phyloP scores from a whole-genome alignment of 2,888 invertebrate genomes.

The Macrophya alboannulata region DNA sequence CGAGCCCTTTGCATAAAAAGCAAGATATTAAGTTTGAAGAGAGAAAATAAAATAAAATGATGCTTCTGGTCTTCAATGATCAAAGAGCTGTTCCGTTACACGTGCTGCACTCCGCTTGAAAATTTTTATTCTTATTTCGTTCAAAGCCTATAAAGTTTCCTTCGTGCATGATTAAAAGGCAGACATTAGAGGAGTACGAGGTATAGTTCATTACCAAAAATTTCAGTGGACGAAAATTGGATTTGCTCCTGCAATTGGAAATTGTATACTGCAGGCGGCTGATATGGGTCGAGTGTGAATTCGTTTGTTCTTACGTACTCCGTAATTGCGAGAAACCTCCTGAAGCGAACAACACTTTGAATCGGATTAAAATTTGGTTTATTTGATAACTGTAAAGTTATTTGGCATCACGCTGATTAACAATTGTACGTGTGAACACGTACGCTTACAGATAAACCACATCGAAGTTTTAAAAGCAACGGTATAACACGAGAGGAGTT shows the following conservation, averaged over 20 bases:
- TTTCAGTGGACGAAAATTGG: background rate
- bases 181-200: background rate
- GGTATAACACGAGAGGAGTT: too few relatives aligned
- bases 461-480: too few relatives aligned
- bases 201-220: background rate
- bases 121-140: background rate
- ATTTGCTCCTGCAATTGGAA: background rate
- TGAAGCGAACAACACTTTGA: background rate
- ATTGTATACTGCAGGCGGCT: background rate
- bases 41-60: background rate
- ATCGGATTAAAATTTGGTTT: background rate
- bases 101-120: background rate
- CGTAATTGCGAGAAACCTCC: background rate
- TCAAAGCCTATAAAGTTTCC: background rate
- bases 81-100: background rate
- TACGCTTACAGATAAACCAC: too few relatives aligned
- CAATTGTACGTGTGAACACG: background rate
- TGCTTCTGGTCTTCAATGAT: background rate
- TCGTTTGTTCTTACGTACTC: constrained; percentile 13
- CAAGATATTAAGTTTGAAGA: background rate
- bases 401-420: background rate
- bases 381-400: background rate
- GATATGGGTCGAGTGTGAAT: background rate
- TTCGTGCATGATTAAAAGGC: background rate
- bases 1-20: background rate